Percentiles rank a stretch among this genome's conserved stretches.
phyloP scores from a whole-genome alignment of 2,797 vertebrate species.

The Holocentrus rufus region DNA sequence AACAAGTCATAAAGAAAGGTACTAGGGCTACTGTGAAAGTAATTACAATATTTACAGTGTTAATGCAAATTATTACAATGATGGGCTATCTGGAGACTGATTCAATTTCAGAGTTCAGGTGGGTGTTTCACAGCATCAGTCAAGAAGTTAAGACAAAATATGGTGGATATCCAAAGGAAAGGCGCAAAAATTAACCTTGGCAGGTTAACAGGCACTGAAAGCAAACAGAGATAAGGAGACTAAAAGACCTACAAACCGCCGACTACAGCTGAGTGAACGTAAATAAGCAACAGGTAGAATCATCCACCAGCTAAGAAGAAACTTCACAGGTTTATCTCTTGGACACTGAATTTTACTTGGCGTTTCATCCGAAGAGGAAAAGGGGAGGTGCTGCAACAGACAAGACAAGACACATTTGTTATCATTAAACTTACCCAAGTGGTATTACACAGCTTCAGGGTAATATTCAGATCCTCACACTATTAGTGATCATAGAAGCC shows the following conservation, averaged over 20 bases:
- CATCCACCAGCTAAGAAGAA: slow-evolving; percentile 28
- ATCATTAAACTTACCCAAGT: slow-evolving; percentile 19
- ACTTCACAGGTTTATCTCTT: slow-evolving; percentile 26
- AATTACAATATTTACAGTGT: not conserved
- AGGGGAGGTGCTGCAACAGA: not conserved
- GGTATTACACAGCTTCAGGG: slow-evolving; percentile 34
- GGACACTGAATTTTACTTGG: not conserved
- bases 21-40: not conserved
- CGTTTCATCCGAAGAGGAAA: too few relatives aligned
- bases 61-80: not conserved
- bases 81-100: not conserved
- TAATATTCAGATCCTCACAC: slow-evolving; percentile 45
- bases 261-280: slow-evolving; percentile 21
- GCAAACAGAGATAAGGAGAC: slow-evolving; percentile 70
- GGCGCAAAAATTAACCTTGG: slow-evolving; percentile 30
- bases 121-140: slow-evolving; percentile 22
- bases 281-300: slow-evolving; percentile 20
- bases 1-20: slow-evolving; percentile 30
- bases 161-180: slow-evolving; percentile 9
- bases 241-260: slow-evolving; percentile 6
- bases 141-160: slow-evolving; percentile 7
- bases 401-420: slow-evolving; percentile 10
- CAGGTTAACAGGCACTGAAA: slow-evolving; percentile 24
- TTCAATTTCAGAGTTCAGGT: not conserved
- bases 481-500: slow-evolving; percentile 4